Conservation (phyloP, 1,140 invertebrate genomes). For the Saccostrea echinata region DNA sequence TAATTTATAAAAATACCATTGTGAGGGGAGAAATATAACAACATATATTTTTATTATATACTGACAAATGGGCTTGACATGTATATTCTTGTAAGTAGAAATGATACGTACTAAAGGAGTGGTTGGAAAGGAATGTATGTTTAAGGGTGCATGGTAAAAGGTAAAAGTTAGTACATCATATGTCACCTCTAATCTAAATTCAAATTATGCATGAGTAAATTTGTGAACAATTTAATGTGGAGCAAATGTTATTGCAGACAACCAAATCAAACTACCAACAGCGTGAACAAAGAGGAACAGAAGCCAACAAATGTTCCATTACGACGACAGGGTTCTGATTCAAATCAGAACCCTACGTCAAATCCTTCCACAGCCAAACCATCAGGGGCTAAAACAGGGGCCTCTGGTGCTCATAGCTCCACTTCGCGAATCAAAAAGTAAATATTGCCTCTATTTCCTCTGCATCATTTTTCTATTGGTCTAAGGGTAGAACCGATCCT, state of each 20-base stretch:
- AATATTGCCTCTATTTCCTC: slow-evolving; percentile 17
- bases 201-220: too few relatives aligned
- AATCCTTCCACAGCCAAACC: not conserved
- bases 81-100: too few relatives aligned
- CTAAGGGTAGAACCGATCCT: not conserved
- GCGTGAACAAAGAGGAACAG: slow-evolving; percentile 47
- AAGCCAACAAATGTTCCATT: slow-evolving; percentile 46
- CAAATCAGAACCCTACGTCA: not conserved
- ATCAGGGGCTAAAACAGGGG: slow-evolving; percentile 15
- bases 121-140: not conserved
- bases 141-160: not conserved
- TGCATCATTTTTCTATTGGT: slow-evolving; percentile 14
- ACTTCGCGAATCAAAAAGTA: slow-evolving; percentile 27
- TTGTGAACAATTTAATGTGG: slow-evolving; percentile 1
- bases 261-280: slow-evolving; percentile 46
- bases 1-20: too few relatives aligned
- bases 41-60: too few relatives aligned
- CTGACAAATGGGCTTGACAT: too few relatives aligned
- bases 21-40: not conserved
- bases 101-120: not conserved
- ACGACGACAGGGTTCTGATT: slow-evolving; percentile 18
- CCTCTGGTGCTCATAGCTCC: not conserved
- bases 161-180: not conserved
- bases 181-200: not conserved
- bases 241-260: slow-evolving; percentile 52